A percentile compares a stretch with the other conserved stretches of the same genome.
phyloP scores from a whole-genome alignment of 2,888 invertebrate genomes.

The Julus scanicus region DNA sequence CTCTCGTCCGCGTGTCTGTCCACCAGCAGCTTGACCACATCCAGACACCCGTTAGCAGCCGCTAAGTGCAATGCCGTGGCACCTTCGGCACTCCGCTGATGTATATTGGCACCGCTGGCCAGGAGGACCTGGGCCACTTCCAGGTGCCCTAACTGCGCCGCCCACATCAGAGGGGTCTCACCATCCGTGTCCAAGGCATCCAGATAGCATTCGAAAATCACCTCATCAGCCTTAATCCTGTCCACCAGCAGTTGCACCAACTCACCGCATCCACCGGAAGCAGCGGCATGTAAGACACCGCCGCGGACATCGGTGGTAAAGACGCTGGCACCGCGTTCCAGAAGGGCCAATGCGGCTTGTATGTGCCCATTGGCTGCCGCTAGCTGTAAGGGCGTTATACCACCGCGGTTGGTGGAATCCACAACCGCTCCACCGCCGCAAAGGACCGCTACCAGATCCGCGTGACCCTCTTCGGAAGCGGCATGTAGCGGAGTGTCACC shows the following conservation, averaged over 20 bases:
- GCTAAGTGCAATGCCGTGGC: background rate
- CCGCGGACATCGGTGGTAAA: background rate
- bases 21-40: background rate
- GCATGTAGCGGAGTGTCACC: conserved; percentile 32
- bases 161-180: conserved; percentile 53
- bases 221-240: background rate
- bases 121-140: background rate
- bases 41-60: background rate
- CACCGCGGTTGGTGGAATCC: background rate
- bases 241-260: background rate
- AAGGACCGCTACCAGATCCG: background rate
- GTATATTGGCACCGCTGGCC: background rate
- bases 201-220: background rate
- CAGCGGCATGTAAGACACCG: background rate
- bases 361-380: background rate
- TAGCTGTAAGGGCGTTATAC: background rate
- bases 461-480: conserved; percentile 30
- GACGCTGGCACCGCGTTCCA: background rate
- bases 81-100: background rate
- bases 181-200: conserved; percentile 46
- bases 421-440: background rate
- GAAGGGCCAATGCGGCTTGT: background rate
- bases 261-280: conserved; percentile 65
- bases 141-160: background rate
- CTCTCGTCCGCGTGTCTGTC: background rate